A percentile compares a stretch with the other conserved stretches of the same genome.
Conservation (phyloP, 2,888 invertebrate species). For the Resseliella maxima region DNA sequence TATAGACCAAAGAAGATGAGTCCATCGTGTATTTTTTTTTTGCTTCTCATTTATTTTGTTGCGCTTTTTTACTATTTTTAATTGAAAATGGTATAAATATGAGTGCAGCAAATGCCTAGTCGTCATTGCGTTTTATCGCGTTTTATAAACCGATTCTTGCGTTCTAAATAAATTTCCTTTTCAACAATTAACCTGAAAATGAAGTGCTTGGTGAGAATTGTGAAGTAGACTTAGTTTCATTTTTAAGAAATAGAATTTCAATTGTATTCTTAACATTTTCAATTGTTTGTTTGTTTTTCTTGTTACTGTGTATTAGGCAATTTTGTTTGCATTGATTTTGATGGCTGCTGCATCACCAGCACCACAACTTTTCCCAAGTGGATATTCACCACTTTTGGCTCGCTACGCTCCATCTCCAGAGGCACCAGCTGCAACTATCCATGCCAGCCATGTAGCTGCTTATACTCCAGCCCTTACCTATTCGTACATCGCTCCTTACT, state of each 20-base stretch:
- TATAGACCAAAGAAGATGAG: conserved; percentile 24
- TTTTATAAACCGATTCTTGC: neutral
- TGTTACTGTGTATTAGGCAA: neutral
- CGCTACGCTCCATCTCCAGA: conserved; percentile 60
- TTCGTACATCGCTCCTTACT: conserved; percentile 58
- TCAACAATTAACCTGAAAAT: neutral
- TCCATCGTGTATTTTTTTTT: neutral
- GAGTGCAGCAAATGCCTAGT: neutral
- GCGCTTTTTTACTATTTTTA: neutral
- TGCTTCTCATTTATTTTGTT: neutral
- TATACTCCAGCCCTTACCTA: conserved; percentile 58
- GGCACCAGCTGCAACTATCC: conserved; percentile 62
- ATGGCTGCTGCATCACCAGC: conserved; percentile 22
- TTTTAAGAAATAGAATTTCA: neutral
- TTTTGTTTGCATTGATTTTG: conserved; percentile 9
- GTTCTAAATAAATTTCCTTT: neutral
- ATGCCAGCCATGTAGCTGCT: conserved; percentile 61
- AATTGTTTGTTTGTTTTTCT: neutral
- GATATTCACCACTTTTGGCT: conserved; percentile 58
- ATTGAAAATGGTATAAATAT: neutral
- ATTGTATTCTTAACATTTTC: neutral
- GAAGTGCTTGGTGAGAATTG: conserved; percentile 10
- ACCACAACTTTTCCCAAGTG: neutral
- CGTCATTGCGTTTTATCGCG: conserved; percentile 2
- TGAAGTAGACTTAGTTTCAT: neutral